Evolutionary conservation across 1,140 invertebrate species (phyloP).

Genomic region (Uloborus diversus): DNA sequence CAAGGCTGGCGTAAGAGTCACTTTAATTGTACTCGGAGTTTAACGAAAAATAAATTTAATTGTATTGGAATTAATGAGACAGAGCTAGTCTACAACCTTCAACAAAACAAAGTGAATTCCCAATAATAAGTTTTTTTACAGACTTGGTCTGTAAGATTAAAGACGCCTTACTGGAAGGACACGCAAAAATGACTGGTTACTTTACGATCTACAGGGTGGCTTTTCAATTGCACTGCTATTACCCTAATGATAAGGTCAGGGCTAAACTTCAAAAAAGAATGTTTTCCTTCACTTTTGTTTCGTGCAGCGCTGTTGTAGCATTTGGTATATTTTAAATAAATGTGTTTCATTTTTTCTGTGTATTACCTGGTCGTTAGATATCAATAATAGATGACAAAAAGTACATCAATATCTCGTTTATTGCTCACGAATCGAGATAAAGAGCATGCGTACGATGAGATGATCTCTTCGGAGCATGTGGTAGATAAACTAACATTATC

Average conservation of each 20-base stretch:
- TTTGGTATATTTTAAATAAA: constrained; percentile 24
- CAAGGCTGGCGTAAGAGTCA: background rate
- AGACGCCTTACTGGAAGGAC: constrained; percentile 11
- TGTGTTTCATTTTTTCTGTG: background rate
- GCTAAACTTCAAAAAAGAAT: constrained; percentile 21
- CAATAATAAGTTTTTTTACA: constrained; percentile 22
- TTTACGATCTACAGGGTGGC: constrained; percentile 21
- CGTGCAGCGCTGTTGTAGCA: background rate
- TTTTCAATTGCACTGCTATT: constrained; percentile 40
- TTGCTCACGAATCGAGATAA: constrained; percentile 31
- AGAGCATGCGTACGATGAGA: too few species aligned
- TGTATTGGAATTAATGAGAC: constrained; percentile 29
- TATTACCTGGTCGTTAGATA: constrained; percentile 35
- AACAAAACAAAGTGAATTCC: constrained; percentile 15
- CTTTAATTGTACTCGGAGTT: background rate
- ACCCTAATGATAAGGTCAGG: constrained; percentile 51
- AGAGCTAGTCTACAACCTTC: background rate
- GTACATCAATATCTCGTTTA: constrained; percentile 48
- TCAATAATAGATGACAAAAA: constrained; percentile 38
- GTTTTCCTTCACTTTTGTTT: constrained; percentile 6
- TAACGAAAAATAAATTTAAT: constrained; percentile 22
- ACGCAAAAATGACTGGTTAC: constrained; percentile 37
- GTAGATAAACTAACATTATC: too few species aligned
- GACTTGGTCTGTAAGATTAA: constrained; percentile 30
- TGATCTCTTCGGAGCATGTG: too few species aligned